These are phyloP conservation scores for Watsonalla binaria DNA, from an alignment of 2,888 invertebrate genomes.

Conservation along the genomic window DNA sequence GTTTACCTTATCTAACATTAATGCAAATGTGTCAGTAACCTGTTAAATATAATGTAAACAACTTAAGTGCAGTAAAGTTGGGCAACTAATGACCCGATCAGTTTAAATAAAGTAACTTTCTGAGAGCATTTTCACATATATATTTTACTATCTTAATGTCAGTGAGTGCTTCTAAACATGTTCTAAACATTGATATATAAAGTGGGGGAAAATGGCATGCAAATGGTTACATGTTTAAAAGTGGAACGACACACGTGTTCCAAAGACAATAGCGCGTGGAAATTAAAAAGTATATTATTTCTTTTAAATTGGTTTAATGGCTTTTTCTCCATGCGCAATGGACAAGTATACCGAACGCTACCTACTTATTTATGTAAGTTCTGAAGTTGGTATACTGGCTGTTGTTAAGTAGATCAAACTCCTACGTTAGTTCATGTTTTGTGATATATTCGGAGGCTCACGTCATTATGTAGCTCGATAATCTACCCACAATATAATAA, in stretches of 20 bases:
- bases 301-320: constrained; percentile 9
- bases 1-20: constrained; percentile 14
- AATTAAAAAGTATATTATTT: constrained; percentile 4
- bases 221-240: constrained; percentile 32
- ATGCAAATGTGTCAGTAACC: constrained; percentile 32
- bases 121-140: constrained; percentile 37
- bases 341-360: background rate
- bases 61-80: constrained; percentile 38
- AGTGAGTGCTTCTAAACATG: constrained; percentile 28
- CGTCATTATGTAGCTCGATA: constrained; percentile 10
- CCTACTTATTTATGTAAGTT: no score
- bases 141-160: constrained; percentile 52
- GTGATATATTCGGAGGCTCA: background rate
- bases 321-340: background rate
- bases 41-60: constrained; percentile 30
- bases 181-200: constrained; percentile 19
- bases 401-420: background rate
- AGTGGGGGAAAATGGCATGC: constrained; percentile 33
- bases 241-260: constrained; percentile 26
- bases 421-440: background rate
- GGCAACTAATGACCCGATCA: constrained; percentile 31
- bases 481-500: constrained; percentile 22
- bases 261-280: constrained; percentile 16
- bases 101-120: constrained; percentile 40
- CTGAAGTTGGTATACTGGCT: constrained; percentile 3